Conservation (phyloP, 1,140 invertebrate genomes). For the Metopolophium dirhodum region DNA sequence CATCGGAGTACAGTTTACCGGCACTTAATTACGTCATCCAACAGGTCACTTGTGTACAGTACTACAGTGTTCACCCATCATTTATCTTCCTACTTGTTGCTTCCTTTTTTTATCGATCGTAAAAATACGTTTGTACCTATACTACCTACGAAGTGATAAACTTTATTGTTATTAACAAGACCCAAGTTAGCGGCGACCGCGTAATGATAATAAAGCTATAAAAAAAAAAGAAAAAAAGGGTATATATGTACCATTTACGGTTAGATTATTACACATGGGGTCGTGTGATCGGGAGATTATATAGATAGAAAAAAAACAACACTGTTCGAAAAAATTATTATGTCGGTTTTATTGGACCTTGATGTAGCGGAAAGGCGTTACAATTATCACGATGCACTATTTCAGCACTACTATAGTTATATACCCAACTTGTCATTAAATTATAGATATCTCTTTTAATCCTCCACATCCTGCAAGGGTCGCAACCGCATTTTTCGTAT, state of each 20-base stretch:
- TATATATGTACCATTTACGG: constrained; percentile 26
- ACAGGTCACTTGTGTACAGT: not conserved
- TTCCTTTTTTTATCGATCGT: constrained; percentile 50
- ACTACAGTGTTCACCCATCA: not conserved
- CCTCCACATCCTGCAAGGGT: not conserved
- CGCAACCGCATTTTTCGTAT: not conserved
- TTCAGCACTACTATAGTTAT: constrained; percentile 15
- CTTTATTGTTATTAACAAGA: constrained; percentile 34
- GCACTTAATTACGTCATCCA: constrained; percentile 5
- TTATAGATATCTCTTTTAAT: constrained; percentile 3
- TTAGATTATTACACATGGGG: constrained; percentile 7
- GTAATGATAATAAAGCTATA: constrained; percentile 22
- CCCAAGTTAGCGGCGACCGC: not conserved
- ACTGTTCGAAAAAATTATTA: constrained; percentile 32
- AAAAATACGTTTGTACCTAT: not conserved
- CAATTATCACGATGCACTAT: constrained; percentile 22
- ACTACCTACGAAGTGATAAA: not conserved
- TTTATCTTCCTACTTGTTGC: not conserved
- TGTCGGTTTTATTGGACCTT: constrained; percentile 22
- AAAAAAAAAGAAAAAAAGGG: not conserved
- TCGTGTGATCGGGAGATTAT: not conserved
- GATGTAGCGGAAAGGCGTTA: constrained; percentile 48
- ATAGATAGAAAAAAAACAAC: not conserved
- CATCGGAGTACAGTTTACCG: not conserved
- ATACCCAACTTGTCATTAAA: not conserved